Base-by-base conservation (phyloP, 2,113 vertebrate species). In the Oceanodroma tethys region DNA sequence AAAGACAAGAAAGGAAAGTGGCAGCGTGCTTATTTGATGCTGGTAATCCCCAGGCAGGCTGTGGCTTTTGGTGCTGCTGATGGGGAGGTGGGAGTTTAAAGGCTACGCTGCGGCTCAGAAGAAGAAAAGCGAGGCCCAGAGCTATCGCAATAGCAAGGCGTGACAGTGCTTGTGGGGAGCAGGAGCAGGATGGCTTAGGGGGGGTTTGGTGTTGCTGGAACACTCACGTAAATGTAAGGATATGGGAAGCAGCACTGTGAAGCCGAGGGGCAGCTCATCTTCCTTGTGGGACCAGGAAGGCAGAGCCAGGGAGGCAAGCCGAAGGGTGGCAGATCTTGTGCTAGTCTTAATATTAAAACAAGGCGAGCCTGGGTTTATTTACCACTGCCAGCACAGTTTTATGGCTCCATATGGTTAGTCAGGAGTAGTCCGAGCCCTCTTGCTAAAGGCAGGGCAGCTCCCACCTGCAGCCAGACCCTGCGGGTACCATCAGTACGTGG, bases 101-200 rank as follows among this genome's bases (percentile, higher is more conserved):
- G 76, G 65, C 55, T 42, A 6, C 0, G 4, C 48, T 1, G 11
- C 26, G 56, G 42, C 29, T 59, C 36, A 16, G 74, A 34, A 56
- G 65, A 59, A 40, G 45, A 22, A 36, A 56, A 80, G 48, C 2
- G 4, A 76, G 18, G 45, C 45, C 25, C 0, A 0, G 62, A 72
- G 62, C 50, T 32, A 4, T 59, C 0, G 0, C 36, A 21, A 9
- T 9, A 32, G 74, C 22, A 11, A 29, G 21, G 36, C 36, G 42
- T 34, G 16, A 18, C 25, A 25, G 58, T 16, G 73, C n/a, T 9
- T 11, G 59, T n/a, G 72, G 53, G 81, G 42, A 66, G 83, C 32
- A 22, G 62, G 47, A 70, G 6, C 38, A 32, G 81, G 30, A 17
- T 3, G 27, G 18, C 25, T 38, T 10, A 10, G 52, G 50, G 45